phyloP scores from a whole-genome alignment of 1,140 invertebrate genomes.

The Drosophila sp. region DNA sequence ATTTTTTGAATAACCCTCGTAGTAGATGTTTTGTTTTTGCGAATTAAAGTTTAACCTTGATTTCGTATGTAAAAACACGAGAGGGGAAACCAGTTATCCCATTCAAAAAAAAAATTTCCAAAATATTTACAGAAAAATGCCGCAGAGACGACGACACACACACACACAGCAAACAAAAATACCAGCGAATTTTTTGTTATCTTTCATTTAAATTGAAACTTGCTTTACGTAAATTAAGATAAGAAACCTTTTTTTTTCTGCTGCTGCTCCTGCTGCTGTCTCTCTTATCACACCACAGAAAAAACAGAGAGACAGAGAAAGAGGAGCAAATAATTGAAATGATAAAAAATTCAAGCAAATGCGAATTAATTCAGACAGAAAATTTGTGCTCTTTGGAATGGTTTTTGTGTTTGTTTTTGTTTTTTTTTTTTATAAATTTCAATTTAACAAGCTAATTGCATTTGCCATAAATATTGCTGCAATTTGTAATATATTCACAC shows the following conservation, averaged over 20 bases:
- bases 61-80: neutral
- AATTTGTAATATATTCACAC: slow-evolving; percentile 3
- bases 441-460: slow-evolving; percentile 14
- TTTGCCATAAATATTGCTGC: slow-evolving; percentile 6
- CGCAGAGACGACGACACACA: neutral
- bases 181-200: slow-evolving; percentile 35
- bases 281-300: slow-evolving; percentile 49
- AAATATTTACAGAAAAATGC: slow-evolving; percentile 57
- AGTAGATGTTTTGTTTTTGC: neutral
- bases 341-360: slow-evolving; percentile 21
- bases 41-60: slow-evolving; percentile 20
- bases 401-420: neutral
- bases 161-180: slow-evolving; percentile 11
- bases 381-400: slow-evolving; percentile 4
- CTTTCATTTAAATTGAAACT: slow-evolving; percentile 64
- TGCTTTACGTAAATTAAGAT: slow-evolving; percentile 64
- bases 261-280: neutral
- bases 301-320: neutral
- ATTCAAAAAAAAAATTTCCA: slow-evolving; percentile 26
- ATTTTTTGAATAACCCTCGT: neutral
- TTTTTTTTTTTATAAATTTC: slow-evolving; percentile 1
- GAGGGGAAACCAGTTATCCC: slow-evolving; percentile 31
- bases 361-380: slow-evolving; percentile 6
- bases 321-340: slow-evolving; percentile 39
- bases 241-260: slow-evolving; percentile 32